Conservation (phyloP, 2,888 invertebrate genomes). For the Hermaeophaga mercurialis region DNA sequence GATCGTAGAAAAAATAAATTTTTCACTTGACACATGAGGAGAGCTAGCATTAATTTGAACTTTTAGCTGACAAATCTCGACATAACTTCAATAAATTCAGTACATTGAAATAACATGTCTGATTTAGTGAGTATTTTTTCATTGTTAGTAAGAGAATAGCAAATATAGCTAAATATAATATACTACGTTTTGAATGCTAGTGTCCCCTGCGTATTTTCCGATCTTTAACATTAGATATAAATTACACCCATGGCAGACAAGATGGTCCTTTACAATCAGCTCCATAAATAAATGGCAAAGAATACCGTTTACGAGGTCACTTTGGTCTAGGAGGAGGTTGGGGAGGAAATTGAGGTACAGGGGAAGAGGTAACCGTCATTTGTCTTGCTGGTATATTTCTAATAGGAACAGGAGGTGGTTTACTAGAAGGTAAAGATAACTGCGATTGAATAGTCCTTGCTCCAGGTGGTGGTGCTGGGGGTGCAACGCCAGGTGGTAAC, state of each 20-base stretch:
- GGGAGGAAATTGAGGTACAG: slow-evolving; percentile 42
- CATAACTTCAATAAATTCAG: too few species aligned
- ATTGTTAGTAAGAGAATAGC: too few species aligned
- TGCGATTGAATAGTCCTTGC: slow-evolving; percentile 50
- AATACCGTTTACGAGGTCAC: slow-evolving; percentile 55
- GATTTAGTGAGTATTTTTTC: too few species aligned
- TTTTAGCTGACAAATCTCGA: too few species aligned
- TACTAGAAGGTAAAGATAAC: slow-evolving; percentile 43
- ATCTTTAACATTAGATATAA: background rate
- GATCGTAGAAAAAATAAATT: too few species aligned
- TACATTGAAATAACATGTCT: too few species aligned
- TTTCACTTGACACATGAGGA: too few species aligned
- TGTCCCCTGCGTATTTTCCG: too few species aligned
- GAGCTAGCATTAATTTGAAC: too few species aligned
- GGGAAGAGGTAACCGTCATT: slow-evolving; percentile 55
- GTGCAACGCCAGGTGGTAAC: slow-evolving; percentile 51
- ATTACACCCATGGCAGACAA: slow-evolving; percentile 55
- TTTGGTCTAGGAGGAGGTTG: slow-evolving; percentile 56
- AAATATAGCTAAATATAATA: too few species aligned
- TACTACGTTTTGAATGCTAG: too few species aligned
- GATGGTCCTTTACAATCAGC: slow-evolving; percentile 52
- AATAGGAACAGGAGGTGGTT: slow-evolving; percentile 63
- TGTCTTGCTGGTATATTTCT: slow-evolving; percentile 60
- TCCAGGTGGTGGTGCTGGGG: slow-evolving; percentile 54
- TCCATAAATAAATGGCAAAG: slow-evolving; percentile 53